Percentiles rank a stretch among this genome's conserved stretches.
phyloP scores from a whole-genome alignment of 2,888 invertebrate genomes.

The Toxonevra muliebris region DNA sequence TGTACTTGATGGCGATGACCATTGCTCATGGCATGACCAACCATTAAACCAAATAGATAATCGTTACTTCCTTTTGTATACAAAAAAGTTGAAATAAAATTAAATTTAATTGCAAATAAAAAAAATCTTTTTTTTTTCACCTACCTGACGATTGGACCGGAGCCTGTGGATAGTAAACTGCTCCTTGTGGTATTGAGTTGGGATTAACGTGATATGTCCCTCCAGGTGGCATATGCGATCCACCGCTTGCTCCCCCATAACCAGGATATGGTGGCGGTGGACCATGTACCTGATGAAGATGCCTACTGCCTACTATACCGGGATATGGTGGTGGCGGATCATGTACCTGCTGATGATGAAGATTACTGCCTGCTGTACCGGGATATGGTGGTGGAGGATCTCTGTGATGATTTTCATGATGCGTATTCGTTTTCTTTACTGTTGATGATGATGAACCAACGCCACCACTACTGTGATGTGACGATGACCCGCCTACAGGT shows the following conservation, averaged over 20 bases:
- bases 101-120: neutral
- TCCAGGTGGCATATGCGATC: slow-evolving; percentile 34
- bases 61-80: slow-evolving; percentile 36
- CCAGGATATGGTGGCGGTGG: neutral
- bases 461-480: slow-evolving; percentile 12
- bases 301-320: too few relatives aligned
- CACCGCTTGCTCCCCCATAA: slow-evolving; percentile 22
- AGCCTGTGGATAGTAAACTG: slow-evolving; percentile 53
- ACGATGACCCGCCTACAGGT: slow-evolving; percentile 29
- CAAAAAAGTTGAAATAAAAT: neutral
- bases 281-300: too few relatives aligned
- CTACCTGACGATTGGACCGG: slow-evolving; percentile 33
- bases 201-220: slow-evolving; percentile 51
- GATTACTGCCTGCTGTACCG: too few relatives aligned
- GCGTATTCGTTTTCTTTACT: too few relatives aligned
- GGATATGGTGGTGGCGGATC: too few relatives aligned
- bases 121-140: neutral
- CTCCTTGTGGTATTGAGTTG: slow-evolving; percentile 53
- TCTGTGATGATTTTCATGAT: too few relatives aligned
- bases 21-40: slow-evolving; percentile 47
- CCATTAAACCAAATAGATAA: slow-evolving; percentile 50
- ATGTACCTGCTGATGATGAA: too few relatives aligned
- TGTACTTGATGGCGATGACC: neutral
- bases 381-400: slow-evolving; percentile 10
- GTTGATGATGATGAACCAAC: neutral